These are phyloP conservation scores for Egretta garzetta DNA, from an alignment of 2,113 vertebrate genomes.

Conservation along the genomic window DNA sequence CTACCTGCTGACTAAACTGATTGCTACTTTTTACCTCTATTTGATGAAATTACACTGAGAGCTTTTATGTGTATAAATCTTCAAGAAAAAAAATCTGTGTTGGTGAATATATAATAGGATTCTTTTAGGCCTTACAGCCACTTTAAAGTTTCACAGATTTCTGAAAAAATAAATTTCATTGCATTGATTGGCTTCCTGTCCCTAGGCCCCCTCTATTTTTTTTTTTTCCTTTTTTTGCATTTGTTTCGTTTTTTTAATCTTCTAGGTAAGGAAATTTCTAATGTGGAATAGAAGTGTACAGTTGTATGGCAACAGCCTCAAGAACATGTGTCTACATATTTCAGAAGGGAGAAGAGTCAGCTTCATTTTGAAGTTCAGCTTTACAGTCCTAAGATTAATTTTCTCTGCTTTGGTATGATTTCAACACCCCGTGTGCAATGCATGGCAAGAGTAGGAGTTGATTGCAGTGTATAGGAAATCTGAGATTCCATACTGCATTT, in stretches of 20 bases:
- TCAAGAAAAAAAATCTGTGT: neutral
- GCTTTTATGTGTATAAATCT: neutral
- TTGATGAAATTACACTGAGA: neutral
- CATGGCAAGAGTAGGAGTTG: neutral
- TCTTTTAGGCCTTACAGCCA: neutral
- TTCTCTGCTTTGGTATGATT: neutral
- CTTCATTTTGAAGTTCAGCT: neutral
- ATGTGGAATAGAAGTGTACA: neutral
- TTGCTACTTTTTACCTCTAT: neutral
- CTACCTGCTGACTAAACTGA: neutral
- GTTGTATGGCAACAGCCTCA: neutral
- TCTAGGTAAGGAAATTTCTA: neutral
- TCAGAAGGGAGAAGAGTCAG: neutral
- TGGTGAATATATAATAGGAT: neutral
- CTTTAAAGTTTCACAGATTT: neutral
- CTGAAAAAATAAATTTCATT: neutral
- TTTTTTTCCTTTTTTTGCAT: too few relatives aligned
- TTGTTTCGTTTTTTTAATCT: neutral
- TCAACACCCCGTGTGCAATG: neutral
- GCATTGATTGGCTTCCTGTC: neutral
- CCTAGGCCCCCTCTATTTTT: rapidly evolving
- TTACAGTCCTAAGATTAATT: neutral
- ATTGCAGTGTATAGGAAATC: neutral
- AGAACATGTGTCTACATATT: neutral
- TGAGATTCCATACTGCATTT: neutral